Conservation (phyloP, 2,797 vertebrate genomes). For the Eulemur rubriventer region DNA sequence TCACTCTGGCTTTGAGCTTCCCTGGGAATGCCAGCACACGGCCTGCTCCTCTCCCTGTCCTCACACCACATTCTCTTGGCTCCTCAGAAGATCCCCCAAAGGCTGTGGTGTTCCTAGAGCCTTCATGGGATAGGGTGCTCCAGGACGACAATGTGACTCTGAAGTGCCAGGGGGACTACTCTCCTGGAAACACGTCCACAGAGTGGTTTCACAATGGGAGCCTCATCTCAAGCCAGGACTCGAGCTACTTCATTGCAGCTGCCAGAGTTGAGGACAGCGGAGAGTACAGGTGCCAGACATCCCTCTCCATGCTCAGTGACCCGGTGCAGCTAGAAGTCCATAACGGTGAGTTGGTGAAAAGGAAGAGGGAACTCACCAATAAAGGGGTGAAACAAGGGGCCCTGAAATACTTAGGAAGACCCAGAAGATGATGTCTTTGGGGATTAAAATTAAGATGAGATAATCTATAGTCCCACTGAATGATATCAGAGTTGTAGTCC, state of each 20-base stretch:
- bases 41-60: not conserved
- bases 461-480: not conserved
- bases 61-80: not conserved
- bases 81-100: slow-evolving; percentile 28
- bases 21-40: not conserved
- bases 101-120: slow-evolving; percentile 50
- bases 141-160: not conserved
- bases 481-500: too few relatives aligned
- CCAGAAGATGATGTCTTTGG: not conserved
- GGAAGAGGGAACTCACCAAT: not conserved
- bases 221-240: not conserved
- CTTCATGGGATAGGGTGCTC: slow-evolving; percentile 40
- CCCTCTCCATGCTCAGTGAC: not conserved
- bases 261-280: not conserved
- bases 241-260: not conserved
- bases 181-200: not conserved
- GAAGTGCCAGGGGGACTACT: slow-evolving; percentile 4
- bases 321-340: not conserved
- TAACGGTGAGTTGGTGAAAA: not conserved
- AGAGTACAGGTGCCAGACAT: slow-evolving; percentile 49
- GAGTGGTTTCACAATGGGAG: slow-evolving; percentile 50
- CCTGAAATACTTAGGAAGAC: not conserved
- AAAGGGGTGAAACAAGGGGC: not conserved
- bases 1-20: not conserved
- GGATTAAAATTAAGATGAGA: not conserved